These are phyloP conservation scores for Dromas ardeola DNA, from an alignment of 2,113 vertebrate genomes.

Conservation along the genomic window DNA sequence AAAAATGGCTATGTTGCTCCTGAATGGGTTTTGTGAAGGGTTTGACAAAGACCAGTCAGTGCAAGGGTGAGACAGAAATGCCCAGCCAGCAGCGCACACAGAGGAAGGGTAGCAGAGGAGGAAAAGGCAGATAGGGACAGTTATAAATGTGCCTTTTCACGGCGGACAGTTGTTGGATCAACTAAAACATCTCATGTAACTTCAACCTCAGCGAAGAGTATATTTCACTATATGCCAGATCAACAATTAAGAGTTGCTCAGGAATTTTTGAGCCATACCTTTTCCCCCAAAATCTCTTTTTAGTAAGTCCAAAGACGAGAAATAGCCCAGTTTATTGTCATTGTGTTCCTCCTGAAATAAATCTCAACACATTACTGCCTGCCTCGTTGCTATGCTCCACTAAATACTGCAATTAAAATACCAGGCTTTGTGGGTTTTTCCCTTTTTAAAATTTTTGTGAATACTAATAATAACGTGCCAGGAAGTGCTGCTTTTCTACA, in stretches of 20 bases:
- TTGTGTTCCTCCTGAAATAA: neutral
- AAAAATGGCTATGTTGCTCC: neutral
- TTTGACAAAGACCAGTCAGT: neutral
- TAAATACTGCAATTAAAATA: neutral
- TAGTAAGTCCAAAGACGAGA: neutral
- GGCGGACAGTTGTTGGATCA: neutral
- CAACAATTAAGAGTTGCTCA: neutral
- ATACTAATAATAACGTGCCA: neutral
- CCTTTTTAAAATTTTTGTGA: neutral
- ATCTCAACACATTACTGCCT: neutral
- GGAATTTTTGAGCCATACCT: neutral
- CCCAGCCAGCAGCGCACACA: neutral
- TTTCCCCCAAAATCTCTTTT: neutral
- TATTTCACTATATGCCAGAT: neutral
- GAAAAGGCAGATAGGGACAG: neutral
- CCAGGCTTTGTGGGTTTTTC: neutral
- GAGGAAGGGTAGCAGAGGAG: neutral
- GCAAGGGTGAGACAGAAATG: neutral
- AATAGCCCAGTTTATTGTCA: neutral
- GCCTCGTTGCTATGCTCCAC: neutral
- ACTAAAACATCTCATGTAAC: neutral
- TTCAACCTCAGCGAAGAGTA: neutral
- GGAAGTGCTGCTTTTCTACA: neutral
- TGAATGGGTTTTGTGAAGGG: neutral
- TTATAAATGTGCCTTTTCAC: rapidly evolving